Evolutionary conservation across 2,888 invertebrate species (phyloP), one percentile per base, ranked within the genome.

Genomic region (Caenorhabditis plicata): DNA sequence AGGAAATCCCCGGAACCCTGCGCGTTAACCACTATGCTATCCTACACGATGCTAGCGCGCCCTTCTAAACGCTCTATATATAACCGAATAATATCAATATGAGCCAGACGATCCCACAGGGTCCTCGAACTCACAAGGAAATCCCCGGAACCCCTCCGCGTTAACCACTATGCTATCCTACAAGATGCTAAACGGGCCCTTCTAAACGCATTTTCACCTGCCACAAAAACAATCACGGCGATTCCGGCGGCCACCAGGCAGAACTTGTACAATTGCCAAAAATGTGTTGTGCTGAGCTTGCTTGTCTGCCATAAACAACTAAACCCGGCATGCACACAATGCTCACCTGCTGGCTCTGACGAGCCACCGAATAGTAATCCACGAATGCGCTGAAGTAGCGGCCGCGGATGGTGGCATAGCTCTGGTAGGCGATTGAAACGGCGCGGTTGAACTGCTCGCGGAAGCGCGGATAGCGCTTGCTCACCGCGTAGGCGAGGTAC

Each of bases 371-470:
- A 25, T 43, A 33, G 29, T 61, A 56, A 2, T 26, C n/a, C 9
- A 50, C 40, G 46, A 61, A 50, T 19, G 56, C 11, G 2, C 42
- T 19, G n/a, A 46, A 35, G 29, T 65, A 65, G 17, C 60, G 22
- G 1, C 40, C 40, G 4, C 61, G 11, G 3, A 53, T 50, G 15
- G 50, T 53, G 0, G 27, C 60, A 47, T 60, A 63, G 2, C 57
- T 63, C n/a, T 38, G 35, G 17, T 45, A 42, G 4, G 58, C 54
- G 15, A 41, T 44, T 5, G 58, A 36, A 15, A 66, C 63, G 4
- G 66, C 66, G 22, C 52, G 36, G 29, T 66, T 66, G 40, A 66
- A 66, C 22, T 40, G 50, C 26, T 66, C 60, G 20, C 62, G 58
- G 3, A 66, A n/a, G n/a, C n/a, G n/a, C n/a, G n/a, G n/a, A n/a